Conservation (phyloP, 2,113 vertebrate species). For the Xyrauchen texanus region DNA sequence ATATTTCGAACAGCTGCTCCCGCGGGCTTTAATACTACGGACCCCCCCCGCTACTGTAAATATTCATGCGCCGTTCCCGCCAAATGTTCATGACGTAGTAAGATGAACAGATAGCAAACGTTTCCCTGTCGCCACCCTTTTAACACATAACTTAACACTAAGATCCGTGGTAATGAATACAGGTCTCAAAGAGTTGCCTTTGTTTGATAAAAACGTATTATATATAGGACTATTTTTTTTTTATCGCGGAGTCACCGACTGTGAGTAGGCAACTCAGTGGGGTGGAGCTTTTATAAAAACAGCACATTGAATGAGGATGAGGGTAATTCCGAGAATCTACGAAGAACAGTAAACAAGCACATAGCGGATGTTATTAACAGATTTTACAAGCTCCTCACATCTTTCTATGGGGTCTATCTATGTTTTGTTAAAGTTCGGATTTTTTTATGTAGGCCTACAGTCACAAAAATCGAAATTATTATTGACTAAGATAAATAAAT, state of each 20-base stretch:
- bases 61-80: slow-evolving; percentile 61
- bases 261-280: not conserved
- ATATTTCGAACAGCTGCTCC: slow-evolving; percentile 44
- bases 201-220: not conserved
- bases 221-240: slow-evolving; percentile 22
- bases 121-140: not conserved
- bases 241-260: not conserved
- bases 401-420: not conserved
- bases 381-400: not conserved
- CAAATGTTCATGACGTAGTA: slow-evolving; percentile 46
- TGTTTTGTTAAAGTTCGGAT: not conserved
- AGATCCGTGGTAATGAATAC: not conserved
- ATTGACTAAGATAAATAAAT: not conserved
- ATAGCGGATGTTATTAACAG: not conserved
- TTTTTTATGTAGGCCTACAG: too few relatives aligned
- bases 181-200: not conserved
- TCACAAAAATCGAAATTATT: not conserved
- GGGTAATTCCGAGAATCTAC: slow-evolving; percentile 22
- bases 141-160: not conserved
- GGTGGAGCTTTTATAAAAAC: slow-evolving; percentile 37
- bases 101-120: not conserved
- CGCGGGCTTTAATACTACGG: slow-evolving; percentile 55
- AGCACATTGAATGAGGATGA: not conserved
- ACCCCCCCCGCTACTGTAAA: slow-evolving; percentile 49
- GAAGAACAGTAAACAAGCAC: not conserved